These are phyloP conservation scores for Sipha maydis DNA, from an alignment of 2,888 invertebrate genomes.

Conservation along the genomic window DNA sequence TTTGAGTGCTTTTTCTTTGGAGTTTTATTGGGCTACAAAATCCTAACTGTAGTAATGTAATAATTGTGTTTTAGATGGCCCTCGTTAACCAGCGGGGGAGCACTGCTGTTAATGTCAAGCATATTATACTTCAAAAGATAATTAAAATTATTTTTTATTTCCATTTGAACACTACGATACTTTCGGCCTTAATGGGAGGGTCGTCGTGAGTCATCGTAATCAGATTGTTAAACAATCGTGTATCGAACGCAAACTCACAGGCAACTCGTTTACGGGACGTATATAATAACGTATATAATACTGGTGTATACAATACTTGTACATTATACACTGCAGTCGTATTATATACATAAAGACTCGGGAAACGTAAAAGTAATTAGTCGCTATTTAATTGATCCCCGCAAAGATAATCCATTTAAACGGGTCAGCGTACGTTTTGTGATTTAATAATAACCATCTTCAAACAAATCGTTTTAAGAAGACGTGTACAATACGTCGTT, in stretches of 20 bases:
- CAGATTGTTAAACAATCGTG: neutral
- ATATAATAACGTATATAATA: no score
- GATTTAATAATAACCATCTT: neutral
- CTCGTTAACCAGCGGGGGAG: no score
- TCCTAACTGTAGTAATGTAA: no score
- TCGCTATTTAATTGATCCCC: neutral
- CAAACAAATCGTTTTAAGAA: conserved; percentile 7
- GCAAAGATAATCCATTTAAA: conserved; percentile 2
- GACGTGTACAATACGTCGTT: neutral
- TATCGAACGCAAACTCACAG: neutral
- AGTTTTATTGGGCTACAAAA: no score
- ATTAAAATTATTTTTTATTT: no score
- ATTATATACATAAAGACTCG: neutral
- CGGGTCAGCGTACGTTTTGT: neutral
- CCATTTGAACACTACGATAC: no score
- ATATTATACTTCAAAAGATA: no score
- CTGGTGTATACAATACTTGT: neutral
- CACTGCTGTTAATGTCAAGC: no score
- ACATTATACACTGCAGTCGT: neutral
- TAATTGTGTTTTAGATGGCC: no score
- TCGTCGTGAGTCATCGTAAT: neutral
- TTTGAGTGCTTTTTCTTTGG: no score
- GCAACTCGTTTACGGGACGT: no score
- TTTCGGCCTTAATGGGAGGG: no score
- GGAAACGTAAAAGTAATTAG: conserved; percentile 17